Percentiles rank a stretch among this genome's conserved stretches.
Evolutionary conservation across 2,797 vertebrate genomes (phyloP).

Genomic region (Silurus aristotelis): DNA sequence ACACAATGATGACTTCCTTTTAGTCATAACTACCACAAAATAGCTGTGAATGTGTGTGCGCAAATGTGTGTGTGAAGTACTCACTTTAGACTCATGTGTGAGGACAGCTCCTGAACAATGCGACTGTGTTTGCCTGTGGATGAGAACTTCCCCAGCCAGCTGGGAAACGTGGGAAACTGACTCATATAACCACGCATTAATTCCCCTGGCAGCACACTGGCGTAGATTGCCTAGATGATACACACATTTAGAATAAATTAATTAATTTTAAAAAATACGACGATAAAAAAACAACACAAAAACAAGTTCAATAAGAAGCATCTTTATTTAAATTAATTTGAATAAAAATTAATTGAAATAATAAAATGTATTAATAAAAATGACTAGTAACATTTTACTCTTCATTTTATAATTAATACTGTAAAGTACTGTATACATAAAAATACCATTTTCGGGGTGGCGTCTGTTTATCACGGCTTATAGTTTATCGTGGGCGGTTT

Average conservation of each 20-base stretch:
- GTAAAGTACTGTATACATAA: too few relatives aligned
- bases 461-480: too few relatives aligned
- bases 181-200: slow-evolving; percentile 95
- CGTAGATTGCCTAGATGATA: slow-evolving; percentile 85
- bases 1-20: background rate
- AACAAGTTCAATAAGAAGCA: too few relatives aligned
- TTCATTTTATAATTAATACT: too few relatives aligned
- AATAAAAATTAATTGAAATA: too few relatives aligned
- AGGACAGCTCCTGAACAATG: slow-evolving; percentile 86
- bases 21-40: background rate
- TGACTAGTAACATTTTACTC: too few relatives aligned
- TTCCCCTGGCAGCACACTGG: slow-evolving; percentile 94
- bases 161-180: slow-evolving; percentile 91
- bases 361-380: too few relatives aligned
- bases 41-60: background rate
- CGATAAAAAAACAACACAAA: background rate
- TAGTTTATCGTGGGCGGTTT: too few relatives aligned
- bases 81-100: slow-evolving; percentile 94
- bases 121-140: slow-evolving; percentile 87
- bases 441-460: too few relatives aligned
- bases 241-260: slow-evolving; percentile 20
- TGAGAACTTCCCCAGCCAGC: slow-evolving; percentile 93
- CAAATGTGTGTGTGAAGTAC: slow-evolving; percentile 27
- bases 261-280: too few relatives aligned
- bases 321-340: too few relatives aligned